Conservation (phyloP, 2,888 invertebrate species). For the Abrostola triplasia region DNA sequence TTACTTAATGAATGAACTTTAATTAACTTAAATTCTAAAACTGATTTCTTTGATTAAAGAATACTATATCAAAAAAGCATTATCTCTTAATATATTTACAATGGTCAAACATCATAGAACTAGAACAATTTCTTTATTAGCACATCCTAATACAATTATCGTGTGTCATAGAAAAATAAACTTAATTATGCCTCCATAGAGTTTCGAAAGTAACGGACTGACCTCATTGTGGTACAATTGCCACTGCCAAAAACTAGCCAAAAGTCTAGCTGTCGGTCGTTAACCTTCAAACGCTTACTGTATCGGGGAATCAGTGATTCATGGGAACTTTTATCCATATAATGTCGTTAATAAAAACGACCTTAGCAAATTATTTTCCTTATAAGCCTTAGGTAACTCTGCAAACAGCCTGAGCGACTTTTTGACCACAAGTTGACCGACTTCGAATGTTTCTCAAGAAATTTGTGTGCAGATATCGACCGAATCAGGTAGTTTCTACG, state of each 20-base stretch:
- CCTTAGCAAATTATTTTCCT: slow-evolving; percentile 45
- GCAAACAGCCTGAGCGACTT: slow-evolving; percentile 12
- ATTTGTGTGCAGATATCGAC: slow-evolving; percentile 6
- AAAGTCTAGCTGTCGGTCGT: slow-evolving; percentile 53
- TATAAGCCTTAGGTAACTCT: slow-evolving; percentile 17
- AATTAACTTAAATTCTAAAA: no score
- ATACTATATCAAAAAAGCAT: no score
- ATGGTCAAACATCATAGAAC: neutral
- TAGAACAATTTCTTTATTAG: slow-evolving; percentile 14
- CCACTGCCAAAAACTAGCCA: slow-evolving; percentile 61
- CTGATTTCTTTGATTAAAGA: no score
- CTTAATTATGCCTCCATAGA: slow-evolving; percentile 20
- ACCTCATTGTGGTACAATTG: slow-evolving; percentile 50
- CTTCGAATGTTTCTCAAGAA: slow-evolving; percentile 38
- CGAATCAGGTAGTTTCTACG: slow-evolving; percentile 6
- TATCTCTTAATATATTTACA: neutral
- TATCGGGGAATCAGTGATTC: slow-evolving; percentile 57
- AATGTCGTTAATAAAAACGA: slow-evolving; percentile 25
- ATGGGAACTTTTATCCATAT: slow-evolving; percentile 38
- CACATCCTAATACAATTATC: slow-evolving; percentile 26
- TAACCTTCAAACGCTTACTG: slow-evolving; percentile 55
- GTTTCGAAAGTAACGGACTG: slow-evolving; percentile 60
- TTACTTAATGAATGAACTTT: no score
- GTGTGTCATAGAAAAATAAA: slow-evolving; percentile 8
- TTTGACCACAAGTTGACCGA: slow-evolving; percentile 45